A percentile compares a stretch with the other conserved stretches of the same genome.
phyloP scores from a whole-genome alignment of 2,113 vertebrate species.

The Melanerpes aurifrons region DNA sequence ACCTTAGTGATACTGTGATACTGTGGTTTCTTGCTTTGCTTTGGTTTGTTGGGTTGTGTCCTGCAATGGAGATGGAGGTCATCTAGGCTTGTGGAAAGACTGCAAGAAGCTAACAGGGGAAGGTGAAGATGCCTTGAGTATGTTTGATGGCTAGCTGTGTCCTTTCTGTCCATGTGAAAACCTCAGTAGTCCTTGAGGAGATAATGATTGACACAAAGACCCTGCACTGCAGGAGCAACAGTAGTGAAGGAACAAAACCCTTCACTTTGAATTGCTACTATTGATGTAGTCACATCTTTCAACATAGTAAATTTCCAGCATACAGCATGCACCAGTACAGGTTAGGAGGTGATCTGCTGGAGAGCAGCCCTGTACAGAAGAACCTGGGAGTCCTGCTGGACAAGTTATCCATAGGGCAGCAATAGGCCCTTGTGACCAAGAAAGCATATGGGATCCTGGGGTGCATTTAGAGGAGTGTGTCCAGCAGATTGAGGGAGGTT shows the following conservation, averaged over 20 bases:
- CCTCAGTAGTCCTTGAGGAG: neutral
- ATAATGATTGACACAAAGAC: too few species aligned
- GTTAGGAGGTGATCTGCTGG: too few species aligned
- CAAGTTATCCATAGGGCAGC: too few species aligned
- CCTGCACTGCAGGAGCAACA: neutral
- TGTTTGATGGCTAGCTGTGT: neutral
- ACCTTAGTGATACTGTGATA: too few species aligned
- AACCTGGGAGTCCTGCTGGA: too few species aligned
- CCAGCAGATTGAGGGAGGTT: too few species aligned
- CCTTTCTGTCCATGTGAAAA: neutral
- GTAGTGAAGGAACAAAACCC: neutral
- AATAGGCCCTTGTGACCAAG: too few species aligned
- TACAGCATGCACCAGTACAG: too few species aligned
- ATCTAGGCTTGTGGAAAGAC: neutral
- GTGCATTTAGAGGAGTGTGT: too few species aligned
- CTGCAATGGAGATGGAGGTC: neutral
- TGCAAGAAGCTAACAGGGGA: neutral
- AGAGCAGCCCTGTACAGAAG: too few species aligned
- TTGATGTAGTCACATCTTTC: neutral
- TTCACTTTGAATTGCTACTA: neutral
- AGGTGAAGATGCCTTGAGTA: neutral
- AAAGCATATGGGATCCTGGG: too few species aligned
- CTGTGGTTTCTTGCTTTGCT: neutral
- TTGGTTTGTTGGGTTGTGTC: neutral
- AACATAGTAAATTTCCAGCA: neutral